phyloP scores from a whole-genome alignment of 2,113 vertebrate species.

The Mus pahari region DNA sequence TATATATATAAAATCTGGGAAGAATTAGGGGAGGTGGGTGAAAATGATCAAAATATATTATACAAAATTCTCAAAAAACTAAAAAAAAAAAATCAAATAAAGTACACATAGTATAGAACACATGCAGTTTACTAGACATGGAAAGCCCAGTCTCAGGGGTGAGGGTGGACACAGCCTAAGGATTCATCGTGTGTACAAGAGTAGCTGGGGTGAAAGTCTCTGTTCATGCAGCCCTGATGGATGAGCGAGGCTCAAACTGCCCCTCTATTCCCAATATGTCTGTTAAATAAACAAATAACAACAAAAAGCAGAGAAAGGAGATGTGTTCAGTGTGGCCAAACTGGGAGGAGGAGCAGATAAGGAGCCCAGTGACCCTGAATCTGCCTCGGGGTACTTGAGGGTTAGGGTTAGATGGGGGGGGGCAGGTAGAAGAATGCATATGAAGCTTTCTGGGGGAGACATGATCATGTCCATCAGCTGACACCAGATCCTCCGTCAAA shows the following conservation, averaged over 20 bases:
- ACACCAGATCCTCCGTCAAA: neutral
- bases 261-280: neutral
- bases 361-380: neutral
- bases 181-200: neutral
- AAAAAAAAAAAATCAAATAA: neutral
- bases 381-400: neutral
- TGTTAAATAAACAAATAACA: neutral
- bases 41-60: neutral
- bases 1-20: neutral
- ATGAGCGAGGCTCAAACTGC: too few species aligned
- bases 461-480: neutral
- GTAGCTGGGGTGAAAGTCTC: neutral
- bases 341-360: neutral
- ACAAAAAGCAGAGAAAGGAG: neutral
- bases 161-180: neutral
- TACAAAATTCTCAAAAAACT: neutral
- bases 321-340: neutral
- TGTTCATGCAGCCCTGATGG: neutral
- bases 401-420: neutral
- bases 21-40: neutral
- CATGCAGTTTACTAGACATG: neutral
- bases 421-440: neutral
- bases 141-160: neutral
- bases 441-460: neutral
- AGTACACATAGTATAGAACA: neutral